Evolutionary conservation across 2,797 vertebrate species (phyloP), one percentile per base, ranked within the genome.

Genomic region (Heliangelus exortis): DNA sequence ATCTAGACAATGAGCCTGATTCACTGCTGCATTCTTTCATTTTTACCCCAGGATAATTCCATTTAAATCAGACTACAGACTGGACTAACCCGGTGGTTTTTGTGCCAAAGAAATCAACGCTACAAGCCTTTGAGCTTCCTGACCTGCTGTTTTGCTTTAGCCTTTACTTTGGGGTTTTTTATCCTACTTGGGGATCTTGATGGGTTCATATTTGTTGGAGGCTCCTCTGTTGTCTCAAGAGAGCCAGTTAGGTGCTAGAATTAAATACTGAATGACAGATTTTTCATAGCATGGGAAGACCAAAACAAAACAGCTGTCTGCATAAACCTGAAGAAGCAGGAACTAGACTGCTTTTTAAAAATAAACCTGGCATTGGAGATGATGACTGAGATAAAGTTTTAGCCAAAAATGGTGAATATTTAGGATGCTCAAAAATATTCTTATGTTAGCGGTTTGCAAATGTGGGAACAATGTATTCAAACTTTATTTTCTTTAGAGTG

Each of bases 361-460:
- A 97, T 97, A 97, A 97, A 96, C 95, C 88, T 95, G 94, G 94
- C 84, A 72, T 73, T 92, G 87, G 92, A 96, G 95, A 97, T 95
- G 90, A 92, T 96, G 96, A 94, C 94, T 89, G 95, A 93, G 97
- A 97, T 97, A 97, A 96, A 94, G 75, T 95, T 71, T 73, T 91
- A 88, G 96, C 92, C 95, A 95, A 94, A 96, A 93, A 90, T 66
- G 78, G 87, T 91, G 97, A 96, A 94, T 97, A 95, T 93, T 97
- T 97, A 96, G 85, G 91, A 94, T 92, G 91, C 95, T 95, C 91
- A 83, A 84, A 95, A 97, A 95, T 92, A 92, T 94, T 95, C 89
- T 74, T 87, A 17, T 94, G 91, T 94, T 95, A 96, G 96, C 92
- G 95, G 97, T 97, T 97, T 97, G 94, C 96, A 97, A 96, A 97